A percentile compares a stretch with the other conserved stretches of the same genome.
Conservation (phyloP, 2,113 vertebrate species). For the Cyprinodon brontotheroides region DNA sequence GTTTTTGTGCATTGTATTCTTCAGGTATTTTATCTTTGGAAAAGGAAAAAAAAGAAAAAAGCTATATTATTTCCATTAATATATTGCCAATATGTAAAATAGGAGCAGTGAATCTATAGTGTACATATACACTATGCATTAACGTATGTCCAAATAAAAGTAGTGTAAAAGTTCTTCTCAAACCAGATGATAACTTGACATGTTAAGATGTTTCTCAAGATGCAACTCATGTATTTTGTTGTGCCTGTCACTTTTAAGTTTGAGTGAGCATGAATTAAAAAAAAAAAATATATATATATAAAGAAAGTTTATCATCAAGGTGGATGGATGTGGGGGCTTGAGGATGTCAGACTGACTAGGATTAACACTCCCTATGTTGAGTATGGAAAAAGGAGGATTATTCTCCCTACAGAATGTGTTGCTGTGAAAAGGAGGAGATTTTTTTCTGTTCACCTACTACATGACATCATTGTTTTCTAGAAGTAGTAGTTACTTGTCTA, state of each 20-base stretch:
- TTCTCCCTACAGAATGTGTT: neutral
- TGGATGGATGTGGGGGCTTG: constrained; percentile 2
- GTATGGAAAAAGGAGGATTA: constrained; percentile 15
- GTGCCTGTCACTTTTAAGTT: constrained; percentile 41
- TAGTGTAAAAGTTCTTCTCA: constrained; percentile 50
- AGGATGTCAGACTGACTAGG: constrained; percentile 20
- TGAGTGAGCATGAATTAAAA: constrained; percentile 46
- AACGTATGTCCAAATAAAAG: neutral
- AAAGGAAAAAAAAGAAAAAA: too few species aligned
- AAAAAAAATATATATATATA: neutral
- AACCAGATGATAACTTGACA: constrained; percentile 47
- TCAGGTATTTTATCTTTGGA: too few species aligned
- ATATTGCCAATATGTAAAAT: neutral
- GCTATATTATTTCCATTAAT: neutral
- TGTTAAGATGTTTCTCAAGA: constrained; percentile 36
- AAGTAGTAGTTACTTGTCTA: constrained; percentile 17
- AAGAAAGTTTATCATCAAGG: constrained; percentile 37
- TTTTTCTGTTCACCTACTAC: neutral
- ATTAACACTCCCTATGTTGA: constrained; percentile 14
- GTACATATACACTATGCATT: neutral
- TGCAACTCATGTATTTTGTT: constrained; percentile 27
- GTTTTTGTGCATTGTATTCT: too few species aligned
- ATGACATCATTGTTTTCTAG: constrained; percentile 14
- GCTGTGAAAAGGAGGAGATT: constrained; percentile 12
- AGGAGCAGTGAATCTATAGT: neutral